phyloP scores from a whole-genome alignment of 2,888 invertebrate genomes.

The Acronicta aceris region DNA sequence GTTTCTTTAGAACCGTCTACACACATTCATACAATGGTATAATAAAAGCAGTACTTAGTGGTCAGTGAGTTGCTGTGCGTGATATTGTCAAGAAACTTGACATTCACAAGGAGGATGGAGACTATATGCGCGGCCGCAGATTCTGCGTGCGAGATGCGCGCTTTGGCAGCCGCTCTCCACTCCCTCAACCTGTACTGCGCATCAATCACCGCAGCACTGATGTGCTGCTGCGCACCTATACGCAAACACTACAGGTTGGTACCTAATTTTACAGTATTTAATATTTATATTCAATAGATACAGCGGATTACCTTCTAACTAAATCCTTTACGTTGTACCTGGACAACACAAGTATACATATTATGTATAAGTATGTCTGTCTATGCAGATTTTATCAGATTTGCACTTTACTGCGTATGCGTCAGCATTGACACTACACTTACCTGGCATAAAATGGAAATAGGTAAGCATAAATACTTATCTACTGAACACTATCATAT shows the following conservation, averaged over 20 bases:
- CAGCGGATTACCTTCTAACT: no score
- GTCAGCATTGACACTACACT: no score
- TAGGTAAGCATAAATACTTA: background rate
- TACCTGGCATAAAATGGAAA: background rate
- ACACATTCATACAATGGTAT: constrained; percentile 34
- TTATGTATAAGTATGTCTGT: no score
- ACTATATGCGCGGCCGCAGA: constrained; percentile 75
- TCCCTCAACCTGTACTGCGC: constrained; percentile 84
- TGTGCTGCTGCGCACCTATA: constrained; percentile 77
- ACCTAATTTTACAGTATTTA: no score
- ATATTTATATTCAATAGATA: no score
- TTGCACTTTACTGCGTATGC: no score
- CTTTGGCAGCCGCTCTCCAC: constrained; percentile 79
- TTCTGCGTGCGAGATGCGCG: constrained; percentile 72
- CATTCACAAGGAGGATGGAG: constrained; percentile 69
- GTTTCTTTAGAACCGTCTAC: constrained; percentile 27
- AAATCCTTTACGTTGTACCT: no score
- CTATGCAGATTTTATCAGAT: no score
- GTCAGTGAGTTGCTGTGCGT: constrained; percentile 41
- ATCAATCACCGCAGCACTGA: constrained; percentile 77
- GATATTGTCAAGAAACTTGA: constrained; percentile 9
- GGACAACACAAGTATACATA: background rate
- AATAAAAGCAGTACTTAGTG: constrained; percentile 22
- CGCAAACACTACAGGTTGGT: constrained; percentile 69
- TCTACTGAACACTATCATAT: constrained; percentile 4